Conservation (phyloP, 1,140 invertebrate species). For the Whitmania pigra region DNA sequence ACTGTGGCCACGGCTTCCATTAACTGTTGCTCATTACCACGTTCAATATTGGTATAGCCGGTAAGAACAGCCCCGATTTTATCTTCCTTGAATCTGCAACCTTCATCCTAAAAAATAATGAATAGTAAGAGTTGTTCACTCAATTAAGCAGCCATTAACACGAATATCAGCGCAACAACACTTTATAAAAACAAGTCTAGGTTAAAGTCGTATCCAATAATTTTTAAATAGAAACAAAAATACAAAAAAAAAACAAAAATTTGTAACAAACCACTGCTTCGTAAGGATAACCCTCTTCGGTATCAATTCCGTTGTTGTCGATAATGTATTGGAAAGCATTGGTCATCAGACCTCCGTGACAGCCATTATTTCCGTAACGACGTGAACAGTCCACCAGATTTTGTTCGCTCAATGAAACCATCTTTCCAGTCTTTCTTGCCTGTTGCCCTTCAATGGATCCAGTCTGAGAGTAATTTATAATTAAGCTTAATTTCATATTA, state of each 20-base stretch:
- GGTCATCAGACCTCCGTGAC: slow-evolving; percentile 28
- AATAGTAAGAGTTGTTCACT: too few species aligned
- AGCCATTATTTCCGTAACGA: slow-evolving; percentile 26
- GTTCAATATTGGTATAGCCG: slow-evolving; percentile 14
- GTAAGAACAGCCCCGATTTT: slow-evolving; percentile 22
- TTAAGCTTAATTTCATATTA: too few species aligned
- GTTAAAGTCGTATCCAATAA: too few species aligned
- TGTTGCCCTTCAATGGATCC: slow-evolving; percentile 34
- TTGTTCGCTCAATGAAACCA: slow-evolving; percentile 34
- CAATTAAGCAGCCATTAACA: too few species aligned
- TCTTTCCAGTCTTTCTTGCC: slow-evolving; percentile 28
- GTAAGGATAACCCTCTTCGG: slow-evolving; percentile 25
- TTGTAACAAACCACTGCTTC: slow-evolving; percentile 12
- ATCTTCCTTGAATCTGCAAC: slow-evolving; percentile 13
- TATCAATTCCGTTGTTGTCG: slow-evolving; percentile 24
- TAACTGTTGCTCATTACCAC: slow-evolving; percentile 15
- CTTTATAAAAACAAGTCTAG: too few species aligned
- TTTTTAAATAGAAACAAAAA: too few species aligned
- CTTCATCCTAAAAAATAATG: slow-evolving; percentile 16
- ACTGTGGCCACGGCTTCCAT: slow-evolving; percentile 65
- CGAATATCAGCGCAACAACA: too few species aligned
- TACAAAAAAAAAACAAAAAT: too few species aligned
- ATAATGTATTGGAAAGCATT: slow-evolving; percentile 26
- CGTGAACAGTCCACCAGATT: slow-evolving; percentile 29
- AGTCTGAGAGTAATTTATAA: slow-evolving; percentile 27